phyloP scores from a whole-genome alignment of 2,113 vertebrate species.

The Monarcha castaneiventris region DNA sequence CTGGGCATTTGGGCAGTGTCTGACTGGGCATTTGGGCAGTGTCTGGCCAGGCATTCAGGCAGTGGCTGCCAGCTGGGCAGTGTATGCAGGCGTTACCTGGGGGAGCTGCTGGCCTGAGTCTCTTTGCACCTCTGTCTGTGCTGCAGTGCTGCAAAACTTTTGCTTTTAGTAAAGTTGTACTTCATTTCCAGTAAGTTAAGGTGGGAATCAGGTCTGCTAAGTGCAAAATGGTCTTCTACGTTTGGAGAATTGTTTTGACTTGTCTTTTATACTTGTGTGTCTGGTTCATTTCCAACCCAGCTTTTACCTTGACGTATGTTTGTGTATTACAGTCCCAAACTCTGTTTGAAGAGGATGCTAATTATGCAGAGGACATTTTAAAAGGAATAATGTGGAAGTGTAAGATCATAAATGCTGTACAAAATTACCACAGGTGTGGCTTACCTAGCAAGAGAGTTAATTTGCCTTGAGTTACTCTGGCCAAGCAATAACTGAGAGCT shows the following conservation, averaged over 20 bases:
- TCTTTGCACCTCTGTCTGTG: accelerated
- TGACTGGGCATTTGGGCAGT: accelerated
- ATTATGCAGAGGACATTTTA: not conserved
- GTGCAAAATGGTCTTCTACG: not conserved
- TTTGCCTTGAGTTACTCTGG: not conserved
- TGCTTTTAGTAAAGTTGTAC: not conserved
- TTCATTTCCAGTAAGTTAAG: not conserved
- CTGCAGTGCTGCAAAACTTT: not conserved
- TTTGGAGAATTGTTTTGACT: not conserved
- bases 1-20: accelerated
- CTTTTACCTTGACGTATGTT: not conserved
- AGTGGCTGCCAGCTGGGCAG: not conserved
- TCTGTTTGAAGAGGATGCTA: not conserved
- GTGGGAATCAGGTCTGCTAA: not conserved
- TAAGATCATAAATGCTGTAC: not conserved
- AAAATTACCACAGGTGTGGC: not conserved
- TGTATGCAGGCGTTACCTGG: not conserved
- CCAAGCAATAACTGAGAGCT: not conserved
- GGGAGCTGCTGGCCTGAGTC: not conserved
- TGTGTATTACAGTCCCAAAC: not conserved
- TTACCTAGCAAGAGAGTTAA: not conserved
- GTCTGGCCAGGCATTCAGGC: not conserved
- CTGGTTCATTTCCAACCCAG: not conserved
- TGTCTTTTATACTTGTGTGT: not conserved
- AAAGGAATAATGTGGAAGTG: not conserved